Percentiles rank a stretch among this genome's conserved stretches.
Conservation (phyloP, 1,140 invertebrate species). For the Zaprionus kolodkinae region DNA sequence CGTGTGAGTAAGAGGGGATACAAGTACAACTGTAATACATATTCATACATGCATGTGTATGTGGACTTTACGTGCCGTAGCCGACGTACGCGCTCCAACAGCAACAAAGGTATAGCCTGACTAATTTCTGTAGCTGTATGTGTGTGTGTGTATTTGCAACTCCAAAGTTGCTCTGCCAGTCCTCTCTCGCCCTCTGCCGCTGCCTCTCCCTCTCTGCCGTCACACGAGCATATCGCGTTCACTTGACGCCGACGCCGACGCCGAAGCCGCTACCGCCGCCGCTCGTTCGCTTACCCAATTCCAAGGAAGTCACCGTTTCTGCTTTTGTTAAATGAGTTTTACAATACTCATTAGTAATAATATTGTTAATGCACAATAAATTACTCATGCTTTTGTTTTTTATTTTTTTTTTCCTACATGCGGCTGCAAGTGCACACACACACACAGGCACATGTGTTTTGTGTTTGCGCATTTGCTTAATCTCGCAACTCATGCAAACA, state of each 20-base stretch:
- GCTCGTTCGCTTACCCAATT: constrained; percentile 32
- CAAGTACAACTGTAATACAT: constrained; percentile 13
- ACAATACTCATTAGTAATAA: constrained; percentile 17
- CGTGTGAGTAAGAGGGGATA: constrained; percentile 6
- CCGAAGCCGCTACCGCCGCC: neutral
- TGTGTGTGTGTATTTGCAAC: constrained; percentile 29
- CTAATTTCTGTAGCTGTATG: neutral
- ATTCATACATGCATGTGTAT: neutral
- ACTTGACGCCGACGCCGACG: neutral
- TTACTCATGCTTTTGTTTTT: neutral
- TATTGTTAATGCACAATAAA: constrained; percentile 11
- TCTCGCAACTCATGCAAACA: neutral
- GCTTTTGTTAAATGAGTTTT: constrained; percentile 1
- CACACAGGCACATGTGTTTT: constrained; percentile 1
- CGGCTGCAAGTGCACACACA: neutral
- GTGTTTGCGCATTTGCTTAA: constrained; percentile 6
- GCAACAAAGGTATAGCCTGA: constrained; percentile 31
- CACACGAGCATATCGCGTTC: neutral
- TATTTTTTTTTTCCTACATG: no score
- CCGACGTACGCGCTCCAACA: constrained; percentile 37
- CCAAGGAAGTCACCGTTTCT: constrained; percentile 13
- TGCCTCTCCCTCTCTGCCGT: neutral
- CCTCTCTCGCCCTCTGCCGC: neutral
- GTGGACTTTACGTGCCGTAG: constrained; percentile 39
- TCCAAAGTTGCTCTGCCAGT: neutral